These are phyloP conservation scores for Umimayanthus kanabou DNA, from an alignment of 92 coral and sea anemone species.

Conservation along the genomic window DNA sequence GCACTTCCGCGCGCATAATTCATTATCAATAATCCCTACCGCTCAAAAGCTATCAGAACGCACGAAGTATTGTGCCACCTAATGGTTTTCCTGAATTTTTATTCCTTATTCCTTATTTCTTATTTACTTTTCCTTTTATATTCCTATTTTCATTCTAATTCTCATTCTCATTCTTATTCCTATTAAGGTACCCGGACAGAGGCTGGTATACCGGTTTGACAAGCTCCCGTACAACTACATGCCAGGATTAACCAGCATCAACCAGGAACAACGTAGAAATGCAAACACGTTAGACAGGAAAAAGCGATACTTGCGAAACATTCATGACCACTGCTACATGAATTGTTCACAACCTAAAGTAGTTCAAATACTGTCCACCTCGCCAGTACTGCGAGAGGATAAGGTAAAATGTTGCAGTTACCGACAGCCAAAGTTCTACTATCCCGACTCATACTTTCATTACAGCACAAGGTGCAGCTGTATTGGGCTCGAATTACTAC, in stretches of 20 bases:
- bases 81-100: too few species aligned
- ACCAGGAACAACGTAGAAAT: neutral
- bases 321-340: neutral
- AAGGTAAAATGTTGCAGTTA: neutral
- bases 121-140: too few species aligned
- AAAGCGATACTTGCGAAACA: neutral
- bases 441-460: neutral
- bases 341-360: slow-evolving; percentile 1
- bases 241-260: neutral
- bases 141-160: too few species aligned
- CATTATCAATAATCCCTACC: too few species aligned
- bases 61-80: too few species aligned
- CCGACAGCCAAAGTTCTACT: slow-evolving; percentile 7
- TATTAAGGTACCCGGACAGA: slow-evolving; percentile 43
- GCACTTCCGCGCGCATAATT: too few species aligned
- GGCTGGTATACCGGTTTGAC: slow-evolving; percentile 52
- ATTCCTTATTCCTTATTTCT: too few species aligned
- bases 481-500: neutral
- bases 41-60: too few species aligned
- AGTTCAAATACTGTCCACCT: neutral
- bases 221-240: slow-evolving; percentile 45
- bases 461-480: neutral
- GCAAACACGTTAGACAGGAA: neutral
- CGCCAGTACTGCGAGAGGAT: neutral
- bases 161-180: too few species aligned